Conservation (phyloP, 2,113 vertebrate genomes). For the Atlantisia rogersi region DNA sequence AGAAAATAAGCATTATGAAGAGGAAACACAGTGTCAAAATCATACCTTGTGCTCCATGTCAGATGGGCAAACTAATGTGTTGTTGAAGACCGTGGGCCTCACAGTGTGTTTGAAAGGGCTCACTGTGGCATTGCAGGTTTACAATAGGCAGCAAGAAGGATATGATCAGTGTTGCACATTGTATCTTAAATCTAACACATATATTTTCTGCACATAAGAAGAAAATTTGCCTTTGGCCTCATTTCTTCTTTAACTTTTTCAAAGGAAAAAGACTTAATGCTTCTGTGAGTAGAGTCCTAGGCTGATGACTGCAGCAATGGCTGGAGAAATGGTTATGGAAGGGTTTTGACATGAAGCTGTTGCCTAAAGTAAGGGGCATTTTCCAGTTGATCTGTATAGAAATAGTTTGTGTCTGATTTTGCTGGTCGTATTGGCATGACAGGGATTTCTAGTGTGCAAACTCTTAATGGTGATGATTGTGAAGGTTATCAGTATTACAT, state of each 20-base stretch:
- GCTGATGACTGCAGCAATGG: not conserved
- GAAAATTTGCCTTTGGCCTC: not conserved
- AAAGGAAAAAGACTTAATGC: not conserved
- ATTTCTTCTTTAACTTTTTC: not conserved
- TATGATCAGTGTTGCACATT: not conserved
- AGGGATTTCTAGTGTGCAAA: not conserved
- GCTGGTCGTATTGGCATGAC: not conserved
- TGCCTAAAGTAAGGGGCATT: not conserved
- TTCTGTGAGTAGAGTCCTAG: not conserved
- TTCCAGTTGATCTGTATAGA: not conserved
- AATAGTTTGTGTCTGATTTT: not conserved
- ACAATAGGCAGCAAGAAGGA: not conserved
- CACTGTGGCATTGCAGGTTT: not conserved
- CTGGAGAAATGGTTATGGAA: not conserved
- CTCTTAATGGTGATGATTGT: not conserved
- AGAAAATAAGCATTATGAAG: not conserved
- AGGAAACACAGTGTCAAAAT: not conserved
- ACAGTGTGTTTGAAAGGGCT: not conserved
- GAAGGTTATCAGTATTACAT: not conserved
- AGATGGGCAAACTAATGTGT: not conserved
- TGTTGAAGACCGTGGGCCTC: not conserved
- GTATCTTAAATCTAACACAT: not conserved
- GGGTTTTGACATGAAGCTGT: not conserved
- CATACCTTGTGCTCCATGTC: accelerated
- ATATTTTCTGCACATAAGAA: not conserved